phyloP scores from a whole-genome alignment of 1,140 invertebrate genomes.

The Drosophila ercepeae region DNA sequence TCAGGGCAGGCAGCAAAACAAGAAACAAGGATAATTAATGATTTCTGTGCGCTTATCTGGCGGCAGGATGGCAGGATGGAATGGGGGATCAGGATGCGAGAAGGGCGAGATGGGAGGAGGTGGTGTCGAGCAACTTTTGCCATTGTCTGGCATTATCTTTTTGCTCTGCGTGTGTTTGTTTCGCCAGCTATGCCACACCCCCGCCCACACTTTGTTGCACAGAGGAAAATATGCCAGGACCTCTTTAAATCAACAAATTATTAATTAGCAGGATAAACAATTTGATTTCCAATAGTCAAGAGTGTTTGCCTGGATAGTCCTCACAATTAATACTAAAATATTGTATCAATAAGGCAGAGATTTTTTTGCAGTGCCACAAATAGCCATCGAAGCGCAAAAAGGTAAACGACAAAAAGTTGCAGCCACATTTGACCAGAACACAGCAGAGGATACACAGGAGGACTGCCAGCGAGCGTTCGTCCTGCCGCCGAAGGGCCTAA shows the following conservation, averaged over 20 bases:
- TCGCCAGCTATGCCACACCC: slow-evolving; percentile 2
- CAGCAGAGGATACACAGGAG: slow-evolving; percentile 18
- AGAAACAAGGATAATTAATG: slow-evolving; percentile 83
- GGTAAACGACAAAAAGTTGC: slow-evolving; percentile 70
- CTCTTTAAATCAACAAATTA: too few relatives aligned
- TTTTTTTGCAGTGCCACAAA: slow-evolving; percentile 14
- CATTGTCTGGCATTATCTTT: slow-evolving; percentile 80
- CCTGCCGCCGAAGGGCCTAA: slow-evolving; percentile 64
- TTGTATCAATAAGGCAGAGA: background rate
- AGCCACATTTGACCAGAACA: slow-evolving; percentile 72
- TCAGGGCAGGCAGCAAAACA: slow-evolving; percentile 71
- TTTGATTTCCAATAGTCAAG: too few relatives aligned
- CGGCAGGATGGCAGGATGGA: slow-evolving; percentile 21
- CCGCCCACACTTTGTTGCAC: background rate
- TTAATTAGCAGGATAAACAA: too few relatives aligned
- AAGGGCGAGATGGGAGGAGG: background rate
- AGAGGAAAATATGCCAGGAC: background rate
- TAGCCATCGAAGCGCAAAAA: slow-evolving; percentile 62
- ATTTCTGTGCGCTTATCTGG: slow-evolving; percentile 79
- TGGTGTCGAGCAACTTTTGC: slow-evolving; percentile 67
- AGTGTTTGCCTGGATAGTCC: too few relatives aligned
- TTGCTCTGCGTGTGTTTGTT: slow-evolving; percentile 52
- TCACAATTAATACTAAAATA: too few relatives aligned
- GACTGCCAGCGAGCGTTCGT: slow-evolving; percentile 34
- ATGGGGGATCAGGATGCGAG: background rate